Evolutionary conservation across 2,797 vertebrate genomes (phyloP).

Genomic region (Cyprinodon diabolis): DNA sequence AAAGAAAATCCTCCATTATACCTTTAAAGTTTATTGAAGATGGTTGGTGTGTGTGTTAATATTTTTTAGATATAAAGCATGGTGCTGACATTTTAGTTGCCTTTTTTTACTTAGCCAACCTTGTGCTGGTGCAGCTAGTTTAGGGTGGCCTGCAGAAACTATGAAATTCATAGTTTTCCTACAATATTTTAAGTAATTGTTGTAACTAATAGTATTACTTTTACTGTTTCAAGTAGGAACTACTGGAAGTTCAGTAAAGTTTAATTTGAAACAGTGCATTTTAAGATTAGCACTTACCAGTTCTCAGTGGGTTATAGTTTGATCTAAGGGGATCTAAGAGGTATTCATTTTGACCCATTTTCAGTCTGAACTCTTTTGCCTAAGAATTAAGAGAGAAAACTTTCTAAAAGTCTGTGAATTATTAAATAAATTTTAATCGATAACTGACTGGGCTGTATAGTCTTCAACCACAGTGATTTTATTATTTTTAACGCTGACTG

Average conservation of each 20-base stretch:
- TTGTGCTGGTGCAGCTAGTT: too few relatives aligned
- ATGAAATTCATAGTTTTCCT: too few relatives aligned
- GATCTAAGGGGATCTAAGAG: constrained; percentile 10
- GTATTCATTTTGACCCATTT: constrained; percentile 24
- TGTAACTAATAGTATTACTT: neutral
- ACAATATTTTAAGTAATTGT: neutral
- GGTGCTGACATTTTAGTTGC: too few relatives aligned
- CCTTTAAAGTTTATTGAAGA: too few relatives aligned
- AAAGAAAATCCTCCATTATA: too few relatives aligned
- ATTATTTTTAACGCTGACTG: neutral
- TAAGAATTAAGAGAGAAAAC: neutral
- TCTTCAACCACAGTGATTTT: constrained; percentile 4
- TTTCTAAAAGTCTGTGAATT: constrained; percentile 2
- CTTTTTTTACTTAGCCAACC: too few relatives aligned
- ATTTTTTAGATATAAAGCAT: too few relatives aligned
- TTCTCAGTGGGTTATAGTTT: constrained; percentile 7
- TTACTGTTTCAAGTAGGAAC: neutral
- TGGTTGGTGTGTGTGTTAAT: too few relatives aligned
- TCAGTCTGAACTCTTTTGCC: constrained; percentile 7
- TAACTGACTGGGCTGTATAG: constrained; percentile 10
- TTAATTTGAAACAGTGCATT: neutral
- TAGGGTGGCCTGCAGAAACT: too few relatives aligned
- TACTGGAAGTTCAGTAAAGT: neutral
- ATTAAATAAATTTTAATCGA: constrained; percentile 26
- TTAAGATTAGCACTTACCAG: neutral